Evolutionary conservation across 2,888 invertebrate species (phyloP).

Genomic region (Macrosiphum euphorbiae): DNA sequence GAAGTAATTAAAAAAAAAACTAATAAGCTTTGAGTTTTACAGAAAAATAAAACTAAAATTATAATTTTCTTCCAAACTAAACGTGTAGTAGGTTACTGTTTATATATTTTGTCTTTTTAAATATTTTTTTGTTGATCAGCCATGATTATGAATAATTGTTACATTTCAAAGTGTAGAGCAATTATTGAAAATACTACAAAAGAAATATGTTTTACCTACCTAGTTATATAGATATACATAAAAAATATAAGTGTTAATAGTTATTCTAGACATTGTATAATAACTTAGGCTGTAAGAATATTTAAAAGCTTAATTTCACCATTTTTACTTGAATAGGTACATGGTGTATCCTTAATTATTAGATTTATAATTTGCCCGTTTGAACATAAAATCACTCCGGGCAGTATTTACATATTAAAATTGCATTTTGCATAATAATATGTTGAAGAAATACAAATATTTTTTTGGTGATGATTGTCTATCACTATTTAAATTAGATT

Average conservation of each 20-base stretch:
- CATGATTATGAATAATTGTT: background rate
- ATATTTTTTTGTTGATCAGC: background rate
- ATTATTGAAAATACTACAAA: background rate
- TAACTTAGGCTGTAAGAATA: background rate
- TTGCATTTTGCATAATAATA: background rate
- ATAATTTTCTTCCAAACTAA: background rate
- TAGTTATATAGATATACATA: background rate
- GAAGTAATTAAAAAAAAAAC: background rate
- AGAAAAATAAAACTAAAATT: background rate
- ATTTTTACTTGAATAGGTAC: too few species aligned
- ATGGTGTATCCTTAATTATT: background rate
- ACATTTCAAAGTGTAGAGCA: background rate
- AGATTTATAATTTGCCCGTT: background rate
- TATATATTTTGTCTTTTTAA: background rate
- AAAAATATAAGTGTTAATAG: background rate
- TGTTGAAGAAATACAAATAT: conserved; percentile 10
- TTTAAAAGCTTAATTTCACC: background rate
- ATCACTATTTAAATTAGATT: background rate
- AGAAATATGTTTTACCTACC: background rate
- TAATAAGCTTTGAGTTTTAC: background rate
- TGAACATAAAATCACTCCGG: background rate
- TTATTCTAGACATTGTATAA: background rate
- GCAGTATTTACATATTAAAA: conserved; percentile 24
- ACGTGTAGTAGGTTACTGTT: background rate
- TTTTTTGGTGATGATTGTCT: background rate